Base-by-base conservation (phyloP, 2,113 vertebrate genomes). In the Aspiorhynchus laticeps region DNA sequence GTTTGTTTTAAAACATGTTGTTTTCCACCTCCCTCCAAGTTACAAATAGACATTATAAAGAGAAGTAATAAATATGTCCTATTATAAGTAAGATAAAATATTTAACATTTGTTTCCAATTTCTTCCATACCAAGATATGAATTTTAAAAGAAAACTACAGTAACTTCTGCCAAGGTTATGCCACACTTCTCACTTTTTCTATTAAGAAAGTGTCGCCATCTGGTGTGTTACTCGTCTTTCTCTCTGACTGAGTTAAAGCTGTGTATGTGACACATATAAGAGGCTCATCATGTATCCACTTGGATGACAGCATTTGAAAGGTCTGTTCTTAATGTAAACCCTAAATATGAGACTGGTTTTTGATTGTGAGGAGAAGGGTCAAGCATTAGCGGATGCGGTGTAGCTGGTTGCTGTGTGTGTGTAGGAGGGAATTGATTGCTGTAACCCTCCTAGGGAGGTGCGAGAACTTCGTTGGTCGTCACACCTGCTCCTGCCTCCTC, bases 151-250 rank as follows among this genome's bases (percentile, higher is more conserved):
- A 51, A 83, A 80, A 48, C 51, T 46, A 15, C 79, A 63, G 48
- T 63, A 33, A 83, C 14, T 83, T 28, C 24, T 79, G 38, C 33
- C 48, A 63, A 75, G 78, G 31, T 78, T 73, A 76, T 75, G 85
- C 69, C 67, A 85, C 24, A 43, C 43, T 7, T 63, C 80, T 86
- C 67, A 74, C n/a, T 83, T 71, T 75, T 78, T 85, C 63, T 78
- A 78, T 89, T 82, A 89, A 87, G 83, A 83, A 87, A 87, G 80
- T 73, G 83, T 51, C 74, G 15, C 28, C 84, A 79, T 77, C 69
- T 75, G 56, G 67, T 36, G 85, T 89, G 88, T 33, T 71, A 71
- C 81, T 83, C 81, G 15, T 33, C 80, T 65, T 38, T 87, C 59
- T 83, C 73, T 79, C 83, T 75, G 71, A 43, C 83, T 75, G 71